Evolutionary conservation across 2,797 vertebrate genomes (phyloP).

Genomic region (Crocodylus rhombifer): DNA sequence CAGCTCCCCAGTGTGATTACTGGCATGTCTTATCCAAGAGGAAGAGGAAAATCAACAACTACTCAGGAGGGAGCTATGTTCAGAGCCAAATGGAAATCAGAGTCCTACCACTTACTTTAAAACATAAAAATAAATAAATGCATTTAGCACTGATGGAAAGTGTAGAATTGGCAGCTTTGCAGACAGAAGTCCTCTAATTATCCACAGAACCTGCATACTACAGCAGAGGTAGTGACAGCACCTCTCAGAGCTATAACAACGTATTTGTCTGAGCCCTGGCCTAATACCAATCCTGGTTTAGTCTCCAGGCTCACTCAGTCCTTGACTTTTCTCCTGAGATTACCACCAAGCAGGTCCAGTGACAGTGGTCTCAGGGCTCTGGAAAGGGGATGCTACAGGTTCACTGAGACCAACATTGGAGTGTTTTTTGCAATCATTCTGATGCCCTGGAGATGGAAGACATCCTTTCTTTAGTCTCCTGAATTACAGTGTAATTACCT

Average conservation of each 20-base stretch:
- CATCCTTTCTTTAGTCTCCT: not conserved
- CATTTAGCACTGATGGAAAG: slow-evolving; percentile 21
- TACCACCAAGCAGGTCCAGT: not conserved
- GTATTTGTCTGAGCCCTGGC: not conserved
- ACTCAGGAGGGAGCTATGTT: slow-evolving; percentile 63
- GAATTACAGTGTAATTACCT: not conserved
- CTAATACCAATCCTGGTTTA: not conserved
- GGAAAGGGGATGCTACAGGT: not conserved
- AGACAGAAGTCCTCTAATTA: slow-evolving; percentile 37
- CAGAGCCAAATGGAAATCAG: slow-evolving; percentile 64
- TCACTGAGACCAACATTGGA: not conserved
- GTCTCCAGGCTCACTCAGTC: not conserved
- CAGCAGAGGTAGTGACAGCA: not conserved
- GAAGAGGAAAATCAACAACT: slow-evolving; percentile 71
- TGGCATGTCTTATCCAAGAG: slow-evolving; percentile 48
- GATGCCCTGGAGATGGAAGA: not conserved
- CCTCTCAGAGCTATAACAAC: not conserved
- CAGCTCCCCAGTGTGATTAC: slow-evolving; percentile 57
- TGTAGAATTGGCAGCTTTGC: not conserved
- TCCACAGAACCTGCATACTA: not conserved
- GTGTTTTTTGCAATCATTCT: no score
- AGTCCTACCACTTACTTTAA: slow-evolving; percentile 58
- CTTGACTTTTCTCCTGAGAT: not conserved
- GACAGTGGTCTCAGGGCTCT: not conserved
- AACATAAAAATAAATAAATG: slow-evolving; percentile 5